Conservation (phyloP, 2,797 vertebrate species). For the Cossypha caffra region DNA sequence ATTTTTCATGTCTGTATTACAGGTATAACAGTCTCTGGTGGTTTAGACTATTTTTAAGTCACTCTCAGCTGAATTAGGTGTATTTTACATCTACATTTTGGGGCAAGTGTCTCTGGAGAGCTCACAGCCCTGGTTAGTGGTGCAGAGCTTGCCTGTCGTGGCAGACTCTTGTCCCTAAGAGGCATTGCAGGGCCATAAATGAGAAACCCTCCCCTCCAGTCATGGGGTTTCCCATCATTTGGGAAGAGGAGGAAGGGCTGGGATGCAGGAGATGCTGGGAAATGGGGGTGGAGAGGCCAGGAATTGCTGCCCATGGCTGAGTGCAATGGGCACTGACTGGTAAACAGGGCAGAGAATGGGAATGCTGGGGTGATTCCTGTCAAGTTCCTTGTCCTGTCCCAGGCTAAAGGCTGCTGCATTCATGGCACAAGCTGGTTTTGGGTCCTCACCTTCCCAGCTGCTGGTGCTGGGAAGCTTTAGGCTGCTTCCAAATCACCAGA, state of each 20-base stretch:
- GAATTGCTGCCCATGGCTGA: neutral
- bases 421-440: neutral
- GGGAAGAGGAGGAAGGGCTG: neutral
- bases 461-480: neutral
- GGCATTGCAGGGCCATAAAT: neutral
- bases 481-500: neutral
- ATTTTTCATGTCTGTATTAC: neutral
- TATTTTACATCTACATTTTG: neutral
- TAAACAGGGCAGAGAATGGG: neutral
- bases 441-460: neutral
- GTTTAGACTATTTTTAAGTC: neutral
- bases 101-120: neutral
- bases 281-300: rapidly evolving
- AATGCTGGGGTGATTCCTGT: neutral
- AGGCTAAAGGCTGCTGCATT: neutral
- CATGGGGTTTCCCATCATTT: rapidly evolving
- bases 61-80: neutral
- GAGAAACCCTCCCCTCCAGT: neutral
- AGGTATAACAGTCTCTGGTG: neutral
- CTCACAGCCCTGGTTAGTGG: neutral
- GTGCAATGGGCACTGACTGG: neutral
- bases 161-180: slow-evolving; percentile 13
- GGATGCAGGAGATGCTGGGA: neutral
- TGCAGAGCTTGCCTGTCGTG: neutral
- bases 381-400: neutral